These are phyloP conservation scores for Oncorhynchus mykiss DNA, from an alignment of 2,113 vertebrate genomes.

Conservation along the genomic window DNA sequence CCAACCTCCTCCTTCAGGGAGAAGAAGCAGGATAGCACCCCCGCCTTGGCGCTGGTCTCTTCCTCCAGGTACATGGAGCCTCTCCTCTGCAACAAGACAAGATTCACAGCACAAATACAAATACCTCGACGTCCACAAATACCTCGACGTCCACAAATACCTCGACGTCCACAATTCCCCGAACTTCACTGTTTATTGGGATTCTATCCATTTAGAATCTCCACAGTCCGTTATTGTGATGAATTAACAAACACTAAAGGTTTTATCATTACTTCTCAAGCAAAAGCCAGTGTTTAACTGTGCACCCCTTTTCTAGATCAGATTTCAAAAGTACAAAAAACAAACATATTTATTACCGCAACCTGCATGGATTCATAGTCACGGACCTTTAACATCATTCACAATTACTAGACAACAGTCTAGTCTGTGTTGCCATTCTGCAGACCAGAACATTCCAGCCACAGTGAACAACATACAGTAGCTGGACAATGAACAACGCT, in stretches of 20 bases:
- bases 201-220: neutral
- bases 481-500: neutral
- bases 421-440: neutral
- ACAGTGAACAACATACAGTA: neutral
- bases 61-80: constrained; percentile 91
- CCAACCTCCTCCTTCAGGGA: constrained; percentile 94
- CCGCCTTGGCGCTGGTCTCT: constrained; percentile 68
- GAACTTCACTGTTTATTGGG: too few species aligned
- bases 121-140: neutral
- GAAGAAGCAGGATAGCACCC: constrained; percentile 88
- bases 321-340: too few species aligned
- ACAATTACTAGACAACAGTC: neutral
- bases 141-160: neutral
- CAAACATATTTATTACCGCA: neutral
- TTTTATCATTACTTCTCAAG: neutral
- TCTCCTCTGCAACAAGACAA: constrained; percentile 54
- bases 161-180: too few species aligned
- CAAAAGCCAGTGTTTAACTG: neutral
- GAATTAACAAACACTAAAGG: neutral
- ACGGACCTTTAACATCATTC: neutral
- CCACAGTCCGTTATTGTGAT: neutral
- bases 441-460: neutral
- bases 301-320: neutral
- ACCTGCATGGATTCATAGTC: neutral
- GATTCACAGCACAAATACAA: neutral